Conservation (phyloP, 2,888 invertebrate species). For the Synergus gifuensis region DNA sequence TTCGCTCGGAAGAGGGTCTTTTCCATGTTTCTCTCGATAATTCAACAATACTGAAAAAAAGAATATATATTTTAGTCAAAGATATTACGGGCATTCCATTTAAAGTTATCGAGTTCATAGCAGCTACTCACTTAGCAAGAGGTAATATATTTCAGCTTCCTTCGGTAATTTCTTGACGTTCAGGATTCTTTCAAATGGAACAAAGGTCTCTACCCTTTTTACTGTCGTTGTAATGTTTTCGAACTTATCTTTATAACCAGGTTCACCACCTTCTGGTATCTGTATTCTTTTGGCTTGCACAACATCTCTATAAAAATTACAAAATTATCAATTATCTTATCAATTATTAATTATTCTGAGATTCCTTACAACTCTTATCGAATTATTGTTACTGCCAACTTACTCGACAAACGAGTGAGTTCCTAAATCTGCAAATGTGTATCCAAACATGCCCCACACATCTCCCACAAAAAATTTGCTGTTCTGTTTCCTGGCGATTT, state of each 20-base stretch:
- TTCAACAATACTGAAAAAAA: conserved; percentile 83
- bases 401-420: conserved; percentile 90
- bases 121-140: conserved; percentile 82
- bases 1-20: conserved; percentile 85
- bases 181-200: conserved; percentile 84
- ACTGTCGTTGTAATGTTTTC: conserved; percentile 83
- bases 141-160: conserved; percentile 82
- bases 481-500: conserved; percentile 85
- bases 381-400: conserved; percentile 69
- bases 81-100: background rate
- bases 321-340: conserved; percentile 14
- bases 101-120: background rate
- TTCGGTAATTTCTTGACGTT: conserved; percentile 78
- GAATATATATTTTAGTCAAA: conserved; percentile 37
- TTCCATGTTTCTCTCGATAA: conserved; percentile 85
- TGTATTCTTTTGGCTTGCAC: conserved; percentile 77
- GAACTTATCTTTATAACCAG: conserved; percentile 71
- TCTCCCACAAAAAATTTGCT: conserved; percentile 94
- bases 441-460: conserved; percentile 96
- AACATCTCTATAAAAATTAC: conserved; percentile 78
- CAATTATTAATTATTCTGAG: background rate
- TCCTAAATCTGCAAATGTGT: conserved; percentile 92
- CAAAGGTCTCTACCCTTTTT: conserved; percentile 83
- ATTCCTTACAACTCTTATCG: conserved; percentile 36
- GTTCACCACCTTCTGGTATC: conserved; percentile 81